Evolutionary conservation across 2,797 vertebrate species (phyloP).

Genomic region (Siniperca scherzeri): DNA sequence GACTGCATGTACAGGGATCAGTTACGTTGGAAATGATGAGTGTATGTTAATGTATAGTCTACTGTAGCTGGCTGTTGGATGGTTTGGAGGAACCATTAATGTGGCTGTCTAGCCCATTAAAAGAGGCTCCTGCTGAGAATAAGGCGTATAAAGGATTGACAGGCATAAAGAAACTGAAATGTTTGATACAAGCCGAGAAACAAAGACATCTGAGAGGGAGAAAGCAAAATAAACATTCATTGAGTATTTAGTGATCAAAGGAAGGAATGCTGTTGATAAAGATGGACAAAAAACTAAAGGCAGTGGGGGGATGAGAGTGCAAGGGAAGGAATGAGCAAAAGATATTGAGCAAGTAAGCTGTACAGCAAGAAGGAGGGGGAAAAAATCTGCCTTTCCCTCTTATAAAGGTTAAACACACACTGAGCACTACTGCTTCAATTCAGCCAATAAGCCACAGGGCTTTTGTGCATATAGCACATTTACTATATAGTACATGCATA

Average conservation of each 20-base stretch:
- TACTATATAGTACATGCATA: slow-evolving; percentile 37
- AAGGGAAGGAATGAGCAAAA: not conserved
- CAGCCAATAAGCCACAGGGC: slow-evolving; percentile 39
- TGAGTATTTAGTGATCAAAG: slow-evolving; percentile 46
- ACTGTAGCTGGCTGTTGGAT: slow-evolving; percentile 32
- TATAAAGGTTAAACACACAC: slow-evolving; percentile 41
- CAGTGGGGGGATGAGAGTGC: not conserved
- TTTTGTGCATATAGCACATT: slow-evolving; percentile 33
- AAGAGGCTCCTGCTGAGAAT: slow-evolving; percentile 47
- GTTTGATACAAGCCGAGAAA: slow-evolving; percentile 28
- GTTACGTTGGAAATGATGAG: slow-evolving; percentile 50
- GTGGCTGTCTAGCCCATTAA: slow-evolving; percentile 44
- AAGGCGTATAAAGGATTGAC: slow-evolving; percentile 10
- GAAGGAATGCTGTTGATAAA: slow-evolving; percentile 11
- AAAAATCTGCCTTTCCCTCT: not conserved
- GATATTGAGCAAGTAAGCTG: slow-evolving; percentile 1
- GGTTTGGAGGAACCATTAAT: slow-evolving; percentile 51
- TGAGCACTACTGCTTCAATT: slow-evolving; percentile 19
- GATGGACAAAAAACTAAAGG: slow-evolving; percentile 20
- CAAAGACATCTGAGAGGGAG: slow-evolving; percentile 11
- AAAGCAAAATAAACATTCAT: slow-evolving; percentile 37
- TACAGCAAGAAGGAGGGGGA: not conserved
- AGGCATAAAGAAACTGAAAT: not conserved
- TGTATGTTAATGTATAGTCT: slow-evolving; percentile 34
- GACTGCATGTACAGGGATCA: slow-evolving; percentile 26